phyloP scores from a whole-genome alignment of 2,888 invertebrate species.

The Torymus tubicola region DNA sequence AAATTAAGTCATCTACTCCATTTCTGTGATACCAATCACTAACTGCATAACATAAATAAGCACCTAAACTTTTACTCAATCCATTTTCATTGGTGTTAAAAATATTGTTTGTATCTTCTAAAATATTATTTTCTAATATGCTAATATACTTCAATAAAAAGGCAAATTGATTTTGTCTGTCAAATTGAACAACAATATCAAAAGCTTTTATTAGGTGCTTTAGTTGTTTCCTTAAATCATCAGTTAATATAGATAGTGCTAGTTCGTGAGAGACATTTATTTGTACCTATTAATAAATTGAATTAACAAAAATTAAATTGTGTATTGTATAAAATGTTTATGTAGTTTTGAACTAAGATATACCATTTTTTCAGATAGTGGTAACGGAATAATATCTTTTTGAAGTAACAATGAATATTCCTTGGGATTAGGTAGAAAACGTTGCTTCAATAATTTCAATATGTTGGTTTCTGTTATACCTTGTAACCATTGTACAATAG shows the following conservation, averaged over 20 bases:
- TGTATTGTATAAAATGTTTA: no score
- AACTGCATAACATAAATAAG: constrained; percentile 69
- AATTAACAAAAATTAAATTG: constrained; percentile 8
- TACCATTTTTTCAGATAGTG: constrained; percentile 60
- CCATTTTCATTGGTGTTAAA: constrained; percentile 61
- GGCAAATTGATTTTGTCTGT: constrained; percentile 54
- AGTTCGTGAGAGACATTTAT: constrained; percentile 65
- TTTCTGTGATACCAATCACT: constrained; percentile 65
- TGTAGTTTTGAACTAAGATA: no score
- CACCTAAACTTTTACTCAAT: constrained; percentile 67
- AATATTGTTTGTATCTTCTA: constrained; percentile 61
- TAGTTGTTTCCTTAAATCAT: constrained; percentile 60
- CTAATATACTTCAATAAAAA: constrained; percentile 64
- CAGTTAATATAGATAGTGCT: constrained; percentile 64
- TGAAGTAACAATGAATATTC: constrained; percentile 62
- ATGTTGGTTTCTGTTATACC: constrained; percentile 60
- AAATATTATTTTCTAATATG: constrained; percentile 62
- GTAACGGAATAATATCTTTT: constrained; percentile 54
- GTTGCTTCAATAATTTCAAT: constrained; percentile 60
- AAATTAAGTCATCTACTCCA: constrained; percentile 34
- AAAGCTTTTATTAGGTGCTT: constrained; percentile 66
- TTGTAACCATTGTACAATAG: constrained; percentile 64
- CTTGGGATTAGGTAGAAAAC: constrained; percentile 52
- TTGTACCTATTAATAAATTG: constrained; percentile 62
- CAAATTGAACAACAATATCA: constrained; percentile 64